These are phyloP conservation scores for Eulemur coronatus DNA, from an alignment of 2,797 vertebrate genomes.

Conservation along the genomic window DNA sequence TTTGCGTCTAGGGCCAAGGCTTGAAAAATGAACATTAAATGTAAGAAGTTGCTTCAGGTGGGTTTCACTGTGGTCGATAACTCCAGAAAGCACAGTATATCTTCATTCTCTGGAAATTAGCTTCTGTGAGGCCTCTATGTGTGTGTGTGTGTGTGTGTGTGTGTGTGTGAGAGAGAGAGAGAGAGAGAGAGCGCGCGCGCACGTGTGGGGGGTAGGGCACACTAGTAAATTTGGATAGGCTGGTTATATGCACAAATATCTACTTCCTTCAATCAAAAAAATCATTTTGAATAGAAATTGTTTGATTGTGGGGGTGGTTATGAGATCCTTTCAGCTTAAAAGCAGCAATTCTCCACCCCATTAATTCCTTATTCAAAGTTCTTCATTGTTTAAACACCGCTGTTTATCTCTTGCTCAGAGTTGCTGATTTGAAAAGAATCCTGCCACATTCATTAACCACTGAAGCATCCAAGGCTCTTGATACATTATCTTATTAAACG, in stretches of 20 bases:
- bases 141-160: background rate
- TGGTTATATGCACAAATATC: background rate
- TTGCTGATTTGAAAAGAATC: conserved; percentile 65
- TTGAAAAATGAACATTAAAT: conserved; percentile 50
- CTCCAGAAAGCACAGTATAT: conserved; percentile 21
- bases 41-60: conserved; percentile 26
- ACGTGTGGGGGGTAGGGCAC: background rate
- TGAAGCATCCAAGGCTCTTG: background rate
- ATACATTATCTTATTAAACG: conserved; percentile 59
- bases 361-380: conserved; percentile 65
- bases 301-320: conserved; percentile 43
- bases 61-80: conserved; percentile 7
- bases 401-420: conserved; percentile 61
- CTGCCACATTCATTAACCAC: conserved; percentile 47
- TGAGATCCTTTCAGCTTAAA: conserved; percentile 49
- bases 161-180: background rate
- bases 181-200: background rate
- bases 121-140: background rate
- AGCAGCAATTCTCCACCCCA: conserved; percentile 61
- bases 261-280: conserved; percentile 37
- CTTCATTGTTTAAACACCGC: conserved; percentile 54
- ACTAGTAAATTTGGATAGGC: background rate
- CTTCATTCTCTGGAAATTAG: conserved; percentile 47
- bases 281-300: conserved; percentile 42
- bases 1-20: background rate